Evolutionary conservation across 1,140 invertebrate genomes (phyloP).

Genomic region (Helicoverpa armigera): DNA sequence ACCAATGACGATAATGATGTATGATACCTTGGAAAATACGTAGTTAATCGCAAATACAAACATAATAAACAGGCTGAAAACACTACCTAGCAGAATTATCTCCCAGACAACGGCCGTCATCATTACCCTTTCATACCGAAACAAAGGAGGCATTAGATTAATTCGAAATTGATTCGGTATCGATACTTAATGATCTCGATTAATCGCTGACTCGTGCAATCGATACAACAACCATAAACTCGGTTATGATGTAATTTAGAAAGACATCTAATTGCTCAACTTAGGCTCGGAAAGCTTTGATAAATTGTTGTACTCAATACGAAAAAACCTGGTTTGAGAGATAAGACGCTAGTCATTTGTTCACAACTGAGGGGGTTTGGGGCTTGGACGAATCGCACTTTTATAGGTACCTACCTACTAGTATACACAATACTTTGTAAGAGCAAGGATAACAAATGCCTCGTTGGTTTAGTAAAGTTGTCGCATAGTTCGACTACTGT

Average conservation of each 20-base stretch:
- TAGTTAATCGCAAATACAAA: too few species aligned
- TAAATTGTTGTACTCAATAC: conserved; percentile 14
- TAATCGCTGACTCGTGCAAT: background rate
- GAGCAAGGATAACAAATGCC: too few species aligned
- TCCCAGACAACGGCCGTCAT: too few species aligned
- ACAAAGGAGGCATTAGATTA: background rate
- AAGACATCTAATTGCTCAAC: conserved; percentile 5
- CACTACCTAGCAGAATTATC: too few species aligned
- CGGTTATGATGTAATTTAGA: background rate
- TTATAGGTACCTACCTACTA: background rate
- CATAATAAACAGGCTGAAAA: too few species aligned
- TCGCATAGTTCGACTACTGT: too few species aligned
- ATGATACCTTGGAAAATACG: too few species aligned
- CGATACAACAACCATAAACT: conserved; percentile 6
- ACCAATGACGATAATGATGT: too few species aligned
- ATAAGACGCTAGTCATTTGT: conserved; percentile 26
- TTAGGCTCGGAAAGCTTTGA: background rate
- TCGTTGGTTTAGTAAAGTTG: too few species aligned
- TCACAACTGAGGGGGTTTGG: conserved; percentile 3
- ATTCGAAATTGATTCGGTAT: background rate
- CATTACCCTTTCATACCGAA: too few species aligned
- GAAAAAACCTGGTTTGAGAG: conserved; percentile 9
- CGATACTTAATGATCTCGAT: background rate
- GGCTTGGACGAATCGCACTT: conserved; percentile 4
- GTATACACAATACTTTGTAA: too few species aligned